phyloP scores from a whole-genome alignment of 2,888 invertebrate genomes.

The Hanleya hanleyi region DNA sequence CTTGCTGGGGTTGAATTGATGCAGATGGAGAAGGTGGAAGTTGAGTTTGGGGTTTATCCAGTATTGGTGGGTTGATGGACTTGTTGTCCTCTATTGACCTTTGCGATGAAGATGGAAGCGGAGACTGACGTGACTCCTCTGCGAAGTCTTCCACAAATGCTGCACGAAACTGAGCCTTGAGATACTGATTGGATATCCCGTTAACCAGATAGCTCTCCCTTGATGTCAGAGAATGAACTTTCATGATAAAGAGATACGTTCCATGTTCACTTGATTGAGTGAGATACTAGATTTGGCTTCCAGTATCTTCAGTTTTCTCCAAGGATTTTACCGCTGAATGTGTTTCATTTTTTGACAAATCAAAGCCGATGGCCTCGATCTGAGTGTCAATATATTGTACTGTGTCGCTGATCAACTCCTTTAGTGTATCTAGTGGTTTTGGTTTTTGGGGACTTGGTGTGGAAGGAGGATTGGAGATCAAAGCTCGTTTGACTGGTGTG shows the following conservation, averaged over 20 bases:
- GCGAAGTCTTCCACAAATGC: not conserved
- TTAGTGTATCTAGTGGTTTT: not conserved
- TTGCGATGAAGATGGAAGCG: not conserved
- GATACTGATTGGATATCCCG: not conserved
- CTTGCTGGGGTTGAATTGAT: not conserved
- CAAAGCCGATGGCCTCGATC: not conserved
- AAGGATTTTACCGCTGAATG: not conserved
- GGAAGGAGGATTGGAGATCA: too few relatives aligned
- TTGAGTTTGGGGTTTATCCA: not conserved
- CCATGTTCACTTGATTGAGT: not conserved
- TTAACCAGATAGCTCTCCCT: not conserved
- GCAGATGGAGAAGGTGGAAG: not conserved
- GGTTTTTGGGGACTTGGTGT: too few relatives aligned
- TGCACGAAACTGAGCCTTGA: not conserved
- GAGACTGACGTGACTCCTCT: too few relatives aligned
- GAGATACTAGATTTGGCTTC: not conserved
- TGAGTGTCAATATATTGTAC: not conserved
- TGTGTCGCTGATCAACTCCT: not conserved
- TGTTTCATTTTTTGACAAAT: not conserved
- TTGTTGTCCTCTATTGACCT: not conserved
- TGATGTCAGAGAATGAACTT: not conserved
- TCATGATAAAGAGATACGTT: not conserved
- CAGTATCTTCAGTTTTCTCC: not conserved
- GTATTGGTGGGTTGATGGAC: not conserved
- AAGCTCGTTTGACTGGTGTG: too few relatives aligned